Evolutionary conservation across 2,113 vertebrate genomes (phyloP).

Genomic region (Ailuropoda melanoleuca): DNA sequence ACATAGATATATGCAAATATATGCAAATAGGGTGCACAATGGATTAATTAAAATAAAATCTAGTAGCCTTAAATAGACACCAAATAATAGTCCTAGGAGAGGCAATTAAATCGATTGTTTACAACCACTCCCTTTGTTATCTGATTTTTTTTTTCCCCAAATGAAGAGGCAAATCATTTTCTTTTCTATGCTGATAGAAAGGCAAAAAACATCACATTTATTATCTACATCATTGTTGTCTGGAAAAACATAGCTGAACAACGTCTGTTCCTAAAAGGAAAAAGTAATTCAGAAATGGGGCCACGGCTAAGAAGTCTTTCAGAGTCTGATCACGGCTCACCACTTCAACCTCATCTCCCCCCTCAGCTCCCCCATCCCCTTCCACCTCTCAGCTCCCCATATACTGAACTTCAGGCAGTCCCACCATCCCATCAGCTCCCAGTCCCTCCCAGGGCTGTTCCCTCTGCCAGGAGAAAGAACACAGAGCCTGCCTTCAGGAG

Average conservation of each 20-base stretch:
- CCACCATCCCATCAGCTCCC: not conserved
- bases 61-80: conserved; percentile 65
- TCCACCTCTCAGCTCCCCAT: not conserved
- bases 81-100: conserved; percentile 65
- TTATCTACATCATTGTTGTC: not conserved
- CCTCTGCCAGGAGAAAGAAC: not conserved
- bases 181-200: conserved; percentile 48
- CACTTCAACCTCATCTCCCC: not conserved
- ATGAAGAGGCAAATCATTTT: conserved; percentile 60
- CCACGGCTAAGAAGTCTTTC: not conserved
- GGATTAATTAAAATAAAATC: conserved; percentile 69
- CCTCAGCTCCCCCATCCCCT: not conserved
- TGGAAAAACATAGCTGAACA: not conserved
- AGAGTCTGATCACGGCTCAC: not conserved
- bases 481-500: not conserved
- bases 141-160: not conserved
- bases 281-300: not conserved
- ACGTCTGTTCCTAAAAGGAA: not conserved
- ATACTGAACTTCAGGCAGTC: not conserved
- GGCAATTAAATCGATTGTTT: conserved; percentile 72
- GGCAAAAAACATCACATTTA: not conserved
- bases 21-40: conserved; percentile 42
- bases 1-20: conserved; percentile 54
- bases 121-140: conserved; percentile 49
- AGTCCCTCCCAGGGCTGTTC: not conserved